phyloP scores from a whole-genome alignment of 1,140 invertebrate species.

The Aphis gossypii region DNA sequence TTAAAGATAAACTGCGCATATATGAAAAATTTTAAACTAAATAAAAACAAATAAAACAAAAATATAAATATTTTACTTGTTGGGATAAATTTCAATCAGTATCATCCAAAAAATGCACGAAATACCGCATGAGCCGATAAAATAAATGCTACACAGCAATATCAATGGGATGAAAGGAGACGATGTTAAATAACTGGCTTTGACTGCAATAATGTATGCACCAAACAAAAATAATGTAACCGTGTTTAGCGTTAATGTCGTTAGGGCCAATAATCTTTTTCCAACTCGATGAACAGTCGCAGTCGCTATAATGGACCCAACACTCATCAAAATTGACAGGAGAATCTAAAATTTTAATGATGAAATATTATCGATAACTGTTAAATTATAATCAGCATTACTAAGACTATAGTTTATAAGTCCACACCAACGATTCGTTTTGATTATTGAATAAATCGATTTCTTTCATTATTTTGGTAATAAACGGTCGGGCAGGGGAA shows the following conservation, averaged over 20 bases:
- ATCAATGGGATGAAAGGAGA: conserved; percentile 56
- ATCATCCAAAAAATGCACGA: conserved; percentile 60
- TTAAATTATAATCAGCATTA: background rate
- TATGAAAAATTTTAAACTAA: no score
- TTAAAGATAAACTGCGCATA: background rate
- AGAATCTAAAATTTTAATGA: conserved; percentile 32
- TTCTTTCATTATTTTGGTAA: conserved; percentile 47
- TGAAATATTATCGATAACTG: background rate
- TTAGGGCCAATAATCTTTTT: conserved; percentile 39
- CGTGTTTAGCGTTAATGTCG: conserved; percentile 19
- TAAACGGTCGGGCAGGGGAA: background rate
- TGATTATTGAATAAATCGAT: background rate
- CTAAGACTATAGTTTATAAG: background rate
- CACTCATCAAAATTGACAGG: background rate
- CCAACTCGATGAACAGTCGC: conserved; percentile 42
- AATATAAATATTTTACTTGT: conserved; percentile 57
- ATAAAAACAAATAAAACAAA: background rate
- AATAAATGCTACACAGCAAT: conserved; percentile 56
- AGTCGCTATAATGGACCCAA: conserved; percentile 29
- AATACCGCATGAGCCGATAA: conserved; percentile 59
- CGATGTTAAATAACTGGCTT: background rate
- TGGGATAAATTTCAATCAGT: conserved; percentile 60
- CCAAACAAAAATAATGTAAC: conserved; percentile 17
- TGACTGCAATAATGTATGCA: conserved; percentile 21
- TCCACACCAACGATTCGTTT: conserved; percentile 14